These are phyloP conservation scores for Ageneiosus marmoratus DNA, from an alignment of 2,113 vertebrate species.

Conservation along the genomic window DNA sequence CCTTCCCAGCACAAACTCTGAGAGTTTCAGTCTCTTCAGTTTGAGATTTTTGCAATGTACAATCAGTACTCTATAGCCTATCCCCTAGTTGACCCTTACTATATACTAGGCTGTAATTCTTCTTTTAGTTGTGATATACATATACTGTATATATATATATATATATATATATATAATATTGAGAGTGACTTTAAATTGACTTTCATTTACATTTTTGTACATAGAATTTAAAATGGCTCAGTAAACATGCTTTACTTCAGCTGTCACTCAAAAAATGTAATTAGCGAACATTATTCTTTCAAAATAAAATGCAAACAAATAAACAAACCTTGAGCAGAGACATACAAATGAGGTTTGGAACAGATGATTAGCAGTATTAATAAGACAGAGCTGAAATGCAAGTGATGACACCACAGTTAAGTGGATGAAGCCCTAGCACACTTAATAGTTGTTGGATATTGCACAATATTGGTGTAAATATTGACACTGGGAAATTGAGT, in stretches of 20 bases:
- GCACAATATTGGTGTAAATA: constrained; percentile 41
- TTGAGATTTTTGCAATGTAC: constrained; percentile 60
- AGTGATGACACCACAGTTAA: constrained; percentile 37
- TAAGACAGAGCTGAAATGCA: constrained; percentile 53
- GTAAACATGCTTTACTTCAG: constrained; percentile 58
- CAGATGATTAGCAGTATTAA: constrained; percentile 57
- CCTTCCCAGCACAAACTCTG: constrained; percentile 14
- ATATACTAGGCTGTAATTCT: constrained; percentile 1
- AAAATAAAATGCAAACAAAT: constrained; percentile 41
- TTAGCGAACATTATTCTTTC: constrained; percentile 60
- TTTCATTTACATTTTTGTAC: constrained; percentile 63
- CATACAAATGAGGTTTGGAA: constrained; percentile 59
- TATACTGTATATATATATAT: too few species aligned
- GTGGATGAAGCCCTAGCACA: constrained; percentile 24
- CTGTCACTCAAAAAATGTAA: constrained; percentile 60
- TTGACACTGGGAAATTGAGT: constrained; percentile 51
- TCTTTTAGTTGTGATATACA: too few species aligned
- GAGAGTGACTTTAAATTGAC: constrained; percentile 65
- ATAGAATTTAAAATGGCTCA: constrained; percentile 52
- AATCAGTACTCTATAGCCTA: constrained; percentile 64
- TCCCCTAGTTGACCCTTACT: constrained; percentile 34
- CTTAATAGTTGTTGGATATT: constrained; percentile 40
- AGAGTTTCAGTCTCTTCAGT: too few species aligned
- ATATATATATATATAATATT: too few species aligned
- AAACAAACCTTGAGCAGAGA: constrained; percentile 57